Evolutionary conservation across 1,140 invertebrate species (phyloP), one percentile per base, ranked within the genome.

Genomic region (Ylistrum balloti): DNA sequence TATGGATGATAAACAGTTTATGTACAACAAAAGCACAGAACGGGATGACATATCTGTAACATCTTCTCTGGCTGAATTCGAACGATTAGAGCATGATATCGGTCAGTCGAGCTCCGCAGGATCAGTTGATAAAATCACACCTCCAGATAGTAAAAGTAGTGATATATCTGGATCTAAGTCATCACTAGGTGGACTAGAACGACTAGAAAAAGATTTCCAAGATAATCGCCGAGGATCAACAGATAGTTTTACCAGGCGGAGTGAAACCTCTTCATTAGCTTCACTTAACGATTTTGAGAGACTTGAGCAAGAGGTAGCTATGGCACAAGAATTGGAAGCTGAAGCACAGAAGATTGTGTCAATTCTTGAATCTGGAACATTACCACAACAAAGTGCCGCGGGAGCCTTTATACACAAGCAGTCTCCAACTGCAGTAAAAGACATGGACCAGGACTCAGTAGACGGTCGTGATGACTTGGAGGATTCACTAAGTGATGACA

Each of bases 41-140:
- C 98, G 98, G 95, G 98, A 99, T 96, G 98, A 98, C 96, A 97
- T 98, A 33, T 99, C 98, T 0, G 97, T 99, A 94, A 98, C 98
- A 91, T 99, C 98, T 89, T 99, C 98, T 11, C 96, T 99, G 90
- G 98, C 99, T 96, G 99, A 99, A 95, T 99, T 99, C 96, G 98
- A 99, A 96, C 97, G 98, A 89, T 96, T 99, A 10, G 99, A 99
- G 96, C 97, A 97, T 94, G 97, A 98, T 0, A 98, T 98, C 94
- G 97, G 98, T 48, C 98, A 98, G 95, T 95, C 93, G 17, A 94
- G 95, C 86, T 96, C 96, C 95, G 94, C 91, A 22, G 93, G 95
- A 74, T 96, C 96, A 33, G 93, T 95, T 5, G 95, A 95, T 45
- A 95, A 95, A 90, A 93, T 95, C 13, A 92, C 93, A 35, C 89